A percentile compares a stretch with the other conserved stretches of the same genome.
Conservation (phyloP, 2,797 vertebrate species). For the Artibeus jamaicensis region DNA sequence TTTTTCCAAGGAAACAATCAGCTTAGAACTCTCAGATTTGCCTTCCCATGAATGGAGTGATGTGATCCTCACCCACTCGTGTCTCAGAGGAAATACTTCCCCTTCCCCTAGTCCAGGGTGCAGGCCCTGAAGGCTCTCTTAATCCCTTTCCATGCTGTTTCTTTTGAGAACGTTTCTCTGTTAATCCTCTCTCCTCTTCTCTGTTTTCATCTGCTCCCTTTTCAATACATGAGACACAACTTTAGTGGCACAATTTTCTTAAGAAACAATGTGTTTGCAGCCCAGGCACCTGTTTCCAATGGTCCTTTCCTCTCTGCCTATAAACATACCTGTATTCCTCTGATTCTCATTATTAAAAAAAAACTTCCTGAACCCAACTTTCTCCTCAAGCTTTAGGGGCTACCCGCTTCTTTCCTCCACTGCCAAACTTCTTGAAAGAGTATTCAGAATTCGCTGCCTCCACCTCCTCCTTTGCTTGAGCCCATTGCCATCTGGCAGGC, state of each 20-base stretch:
- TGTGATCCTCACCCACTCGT: background rate
- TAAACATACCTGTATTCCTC: background rate
- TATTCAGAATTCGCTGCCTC: background rate
- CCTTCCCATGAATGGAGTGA: background rate
- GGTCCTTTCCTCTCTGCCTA: background rate
- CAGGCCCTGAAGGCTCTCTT: background rate
- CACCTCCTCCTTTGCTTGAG: background rate
- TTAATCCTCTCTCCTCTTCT: background rate
- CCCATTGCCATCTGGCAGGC: background rate
- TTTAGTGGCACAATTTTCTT: background rate
- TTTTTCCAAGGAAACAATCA: background rate
- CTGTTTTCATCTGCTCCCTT: background rate
- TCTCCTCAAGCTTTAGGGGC: background rate
- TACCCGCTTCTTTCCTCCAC: background rate
- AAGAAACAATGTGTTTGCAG: background rate
- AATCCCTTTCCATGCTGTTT: background rate
- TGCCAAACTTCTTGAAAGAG: constrained; percentile 11
- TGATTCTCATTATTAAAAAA: background rate
- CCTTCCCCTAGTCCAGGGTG: background rate
- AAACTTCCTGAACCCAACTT: background rate
- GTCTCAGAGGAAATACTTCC: background rate
- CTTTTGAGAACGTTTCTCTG: background rate
- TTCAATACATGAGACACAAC: background rate
- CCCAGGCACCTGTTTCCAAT: background rate
- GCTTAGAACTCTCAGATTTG: background rate